Base-by-base conservation (phyloP, 2,888 invertebrate species). In the Dryobota labecula region DNA sequence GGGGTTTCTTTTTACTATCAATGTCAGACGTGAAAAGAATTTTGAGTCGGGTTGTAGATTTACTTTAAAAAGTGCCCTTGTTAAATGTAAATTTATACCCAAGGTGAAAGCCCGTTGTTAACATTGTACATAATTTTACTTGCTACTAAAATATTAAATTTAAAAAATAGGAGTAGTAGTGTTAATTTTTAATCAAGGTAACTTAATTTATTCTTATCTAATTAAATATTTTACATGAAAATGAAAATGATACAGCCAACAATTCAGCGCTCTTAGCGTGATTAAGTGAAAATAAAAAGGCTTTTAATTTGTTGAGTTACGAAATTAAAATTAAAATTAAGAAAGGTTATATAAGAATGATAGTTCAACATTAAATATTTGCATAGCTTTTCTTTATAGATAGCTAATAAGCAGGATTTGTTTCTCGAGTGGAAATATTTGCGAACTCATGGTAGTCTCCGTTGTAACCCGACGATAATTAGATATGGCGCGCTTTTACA, bases 401-500 rank as follows among this genome's bases (percentile, higher is more conserved):
- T 67, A 65, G 81, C 83, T 88, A 90, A 90, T 90, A 89, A 87
- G 76, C 71, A 71, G 64, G 82, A 84, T 85, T 86, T 87, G 86
- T 87, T 85, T 87, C 80, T 84, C 77, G 86, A 84, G 83, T 82
- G 75, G 80, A 85, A 89, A 88, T 87, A 88, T 90, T 91, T 87
- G 87, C 86, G 88, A 86, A 87, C 89, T 89, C 86, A 88, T 89
- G 85, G 90, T 92, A 91, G 84, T n/a, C 88, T 88, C 87, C 86
- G 76, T 87, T 89, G 92, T 91, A 92, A 91, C 91, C 91, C 93
- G 90, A 94, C 91, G 91, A 93, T 95, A 95, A 95, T 95, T 95
- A 95, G 95, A 95, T 95, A 94, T 91, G 94, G 94, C 95, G 94
- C 92, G 95, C 95, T 95, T 95, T 95, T 95, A 95, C 95, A 94